Percentiles rank a stretch among this genome's conserved stretches.
phyloP scores from a whole-genome alignment of 2,888 invertebrate species.

The Drosophila affinis region DNA sequence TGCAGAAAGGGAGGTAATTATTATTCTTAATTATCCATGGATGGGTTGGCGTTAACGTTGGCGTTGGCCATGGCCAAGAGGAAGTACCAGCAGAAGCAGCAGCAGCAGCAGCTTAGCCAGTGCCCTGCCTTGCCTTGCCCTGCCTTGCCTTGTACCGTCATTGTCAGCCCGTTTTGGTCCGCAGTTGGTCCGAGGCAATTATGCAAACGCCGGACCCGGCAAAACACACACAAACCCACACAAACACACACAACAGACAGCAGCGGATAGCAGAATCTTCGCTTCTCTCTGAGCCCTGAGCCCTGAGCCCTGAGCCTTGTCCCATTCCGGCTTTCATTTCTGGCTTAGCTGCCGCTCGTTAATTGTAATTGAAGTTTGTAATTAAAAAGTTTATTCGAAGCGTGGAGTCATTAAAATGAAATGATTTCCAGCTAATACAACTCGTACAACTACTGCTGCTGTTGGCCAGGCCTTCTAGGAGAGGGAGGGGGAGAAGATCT shows the following conservation, averaged over 20 bases:
- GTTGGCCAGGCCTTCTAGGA: no score
- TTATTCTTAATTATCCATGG: constrained; percentile 59
- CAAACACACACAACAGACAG: constrained; percentile 6
- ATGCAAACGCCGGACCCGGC: constrained; percentile 49
- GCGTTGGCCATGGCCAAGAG: constrained; percentile 1
- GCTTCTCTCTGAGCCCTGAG: constrained; percentile 10
- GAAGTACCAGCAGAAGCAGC: neutral
- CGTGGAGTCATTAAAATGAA: constrained; percentile 74
- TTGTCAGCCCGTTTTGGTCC: constrained; percentile 20
- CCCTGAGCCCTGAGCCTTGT: constrained; percentile 1
- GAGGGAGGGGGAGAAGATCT: no score
- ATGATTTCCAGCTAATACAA: constrained; percentile 63
- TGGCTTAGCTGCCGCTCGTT: constrained; percentile 60
- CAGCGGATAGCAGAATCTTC: constrained; percentile 11
- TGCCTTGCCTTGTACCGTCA: constrained; percentile 10
- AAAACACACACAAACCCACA: constrained; percentile 27
- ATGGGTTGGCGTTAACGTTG: constrained; percentile 4
- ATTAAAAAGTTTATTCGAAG: constrained; percentile 74
- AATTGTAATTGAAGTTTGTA: constrained; percentile 80
- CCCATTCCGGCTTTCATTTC: constrained; percentile 37
- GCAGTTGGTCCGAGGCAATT: constrained; percentile 52
- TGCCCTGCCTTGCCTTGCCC: neutral
- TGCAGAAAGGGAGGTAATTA: constrained; percentile 55
- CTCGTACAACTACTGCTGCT: constrained; percentile 1
- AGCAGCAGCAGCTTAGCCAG: constrained; percentile 4